A percentile compares a stretch with the other conserved stretches of the same genome.
Evolutionary conservation across 2,113 vertebrate species (phyloP).

Genomic region (Lonchura striata): DNA sequence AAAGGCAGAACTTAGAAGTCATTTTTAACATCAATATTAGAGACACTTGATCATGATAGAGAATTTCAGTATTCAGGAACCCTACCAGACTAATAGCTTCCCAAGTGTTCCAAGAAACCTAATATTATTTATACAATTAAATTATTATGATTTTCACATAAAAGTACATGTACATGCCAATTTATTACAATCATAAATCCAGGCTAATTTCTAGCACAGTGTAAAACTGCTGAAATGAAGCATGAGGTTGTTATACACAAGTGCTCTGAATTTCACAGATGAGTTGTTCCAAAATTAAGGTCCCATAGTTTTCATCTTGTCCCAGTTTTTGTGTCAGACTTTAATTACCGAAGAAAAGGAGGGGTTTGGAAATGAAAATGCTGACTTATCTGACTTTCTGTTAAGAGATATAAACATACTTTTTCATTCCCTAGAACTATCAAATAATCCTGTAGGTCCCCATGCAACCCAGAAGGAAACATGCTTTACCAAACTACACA

Average conservation of each 20-base stretch:
- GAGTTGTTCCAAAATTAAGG: neutral
- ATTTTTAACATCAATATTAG: neutral
- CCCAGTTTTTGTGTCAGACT: neutral
- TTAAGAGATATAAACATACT: neutral
- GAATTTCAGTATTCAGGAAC: neutral
- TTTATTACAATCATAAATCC: neutral
- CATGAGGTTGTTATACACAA: neutral
- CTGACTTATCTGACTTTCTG: neutral
- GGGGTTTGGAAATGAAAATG: neutral
- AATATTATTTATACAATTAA: neutral
- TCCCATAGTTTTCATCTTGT: neutral
- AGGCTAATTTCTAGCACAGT: neutral
- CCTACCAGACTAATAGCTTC: neutral
- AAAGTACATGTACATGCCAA: neutral
- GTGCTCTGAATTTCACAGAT: neutral
- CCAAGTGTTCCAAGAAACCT: neutral
- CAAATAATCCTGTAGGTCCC: neutral
- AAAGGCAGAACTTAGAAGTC: neutral
- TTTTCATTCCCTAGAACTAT: neutral
- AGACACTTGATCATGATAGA: neutral
- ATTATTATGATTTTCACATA: neutral
- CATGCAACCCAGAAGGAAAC: constrained; percentile 36
- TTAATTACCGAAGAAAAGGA: neutral
- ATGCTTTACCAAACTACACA: neutral
- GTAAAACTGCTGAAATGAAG: neutral